These are phyloP conservation scores for Chroicocephalus ridibundus DNA, from an alignment of 2,113 vertebrate species.

Conservation along the genomic window DNA sequence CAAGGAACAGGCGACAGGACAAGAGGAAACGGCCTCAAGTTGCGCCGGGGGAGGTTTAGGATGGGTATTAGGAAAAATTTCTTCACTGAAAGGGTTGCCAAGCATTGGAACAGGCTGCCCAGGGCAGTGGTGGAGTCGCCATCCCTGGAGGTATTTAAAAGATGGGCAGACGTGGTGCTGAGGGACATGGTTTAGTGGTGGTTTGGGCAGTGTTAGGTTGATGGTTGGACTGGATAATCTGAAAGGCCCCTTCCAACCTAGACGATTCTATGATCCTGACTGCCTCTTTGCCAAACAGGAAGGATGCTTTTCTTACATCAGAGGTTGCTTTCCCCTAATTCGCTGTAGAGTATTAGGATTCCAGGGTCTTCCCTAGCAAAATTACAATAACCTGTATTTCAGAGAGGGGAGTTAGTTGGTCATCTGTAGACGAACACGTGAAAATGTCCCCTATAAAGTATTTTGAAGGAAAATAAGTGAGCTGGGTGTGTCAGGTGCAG, in stretches of 20 bases:
- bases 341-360: too few species aligned
- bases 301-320: background rate
- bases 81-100: background rate
- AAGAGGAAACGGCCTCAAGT: background rate
- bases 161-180: background rate
- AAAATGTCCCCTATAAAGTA: accelerated
- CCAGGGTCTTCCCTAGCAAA: background rate
- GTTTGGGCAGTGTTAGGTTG: background rate
- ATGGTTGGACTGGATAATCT: background rate
- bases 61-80: background rate
- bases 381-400: background rate
- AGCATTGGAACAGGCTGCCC: background rate
- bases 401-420: background rate
- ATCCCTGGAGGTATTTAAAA: background rate
- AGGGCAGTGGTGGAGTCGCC: background rate
- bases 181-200: background rate
- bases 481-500: background rate
- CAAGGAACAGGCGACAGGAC: background rate
- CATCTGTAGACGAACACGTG: accelerated
- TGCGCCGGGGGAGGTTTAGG: background rate
- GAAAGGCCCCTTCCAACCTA: background rate
- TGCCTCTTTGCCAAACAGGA: background rate
- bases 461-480: background rate
- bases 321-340: background rate
- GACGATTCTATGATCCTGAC: background rate